Conservation (phyloP, 2,113 vertebrate genomes). For the Propithecus coquereli region DNA sequence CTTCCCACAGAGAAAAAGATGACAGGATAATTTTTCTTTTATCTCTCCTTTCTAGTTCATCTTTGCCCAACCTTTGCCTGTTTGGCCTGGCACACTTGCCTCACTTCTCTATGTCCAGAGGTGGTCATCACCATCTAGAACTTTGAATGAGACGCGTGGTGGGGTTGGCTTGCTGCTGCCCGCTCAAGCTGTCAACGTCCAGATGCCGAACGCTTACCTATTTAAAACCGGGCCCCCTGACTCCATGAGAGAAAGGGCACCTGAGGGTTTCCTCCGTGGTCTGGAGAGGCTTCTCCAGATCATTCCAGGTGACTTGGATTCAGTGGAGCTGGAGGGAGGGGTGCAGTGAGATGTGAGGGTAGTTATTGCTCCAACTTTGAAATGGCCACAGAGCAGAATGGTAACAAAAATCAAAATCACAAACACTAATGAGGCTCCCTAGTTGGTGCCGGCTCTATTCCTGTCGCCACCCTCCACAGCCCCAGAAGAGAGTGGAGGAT, state of each 20-base stretch:
- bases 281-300: conserved; percentile 13
- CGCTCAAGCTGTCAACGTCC: neutral
- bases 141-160: neutral
- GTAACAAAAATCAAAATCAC: conserved; percentile 45
- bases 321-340: neutral
- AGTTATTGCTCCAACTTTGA: neutral
- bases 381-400: neutral
- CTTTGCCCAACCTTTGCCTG: neutral
- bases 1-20: neutral
- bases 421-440: conserved; percentile 13
- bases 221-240: neutral
- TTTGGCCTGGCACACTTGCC: neutral
- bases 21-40: neutral
- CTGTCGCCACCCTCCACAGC: conserved; percentile 14
- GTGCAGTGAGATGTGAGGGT: neutral
- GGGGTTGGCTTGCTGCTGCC: neutral
- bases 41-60: neutral
- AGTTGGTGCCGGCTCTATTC: neutral
- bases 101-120: neutral
- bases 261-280: neutral
- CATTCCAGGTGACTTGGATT: conserved; percentile 2
- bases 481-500: conserved; percentile 76
- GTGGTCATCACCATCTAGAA: neutral
- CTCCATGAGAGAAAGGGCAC: neutral
- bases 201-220: neutral